These are phyloP conservation scores for Epinephelus fuscoguttatus DNA, from an alignment of 2,113 vertebrate genomes.

Conservation along the genomic window DNA sequence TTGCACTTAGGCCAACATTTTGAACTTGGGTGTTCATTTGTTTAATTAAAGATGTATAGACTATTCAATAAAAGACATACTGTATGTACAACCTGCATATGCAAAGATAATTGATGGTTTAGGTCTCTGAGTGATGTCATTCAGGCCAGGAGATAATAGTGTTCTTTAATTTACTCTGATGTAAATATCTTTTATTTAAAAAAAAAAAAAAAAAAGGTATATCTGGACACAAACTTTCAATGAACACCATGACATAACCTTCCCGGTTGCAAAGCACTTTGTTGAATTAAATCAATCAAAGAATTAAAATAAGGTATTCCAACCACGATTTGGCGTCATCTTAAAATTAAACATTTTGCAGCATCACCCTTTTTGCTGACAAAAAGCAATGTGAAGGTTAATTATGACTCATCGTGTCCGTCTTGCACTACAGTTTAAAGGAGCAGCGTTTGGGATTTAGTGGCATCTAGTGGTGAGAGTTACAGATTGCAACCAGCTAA, in stretches of 20 bases:
- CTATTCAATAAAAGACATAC: background rate
- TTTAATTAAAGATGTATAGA: slow-evolving; percentile 19
- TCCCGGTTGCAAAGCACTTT: slow-evolving; percentile 6
- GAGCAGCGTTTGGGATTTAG: no score
- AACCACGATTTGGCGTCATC: background rate
- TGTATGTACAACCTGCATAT: background rate
- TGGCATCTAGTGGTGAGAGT: no score
- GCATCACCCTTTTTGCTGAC: background rate
- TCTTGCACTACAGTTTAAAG: background rate
- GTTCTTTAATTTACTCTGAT: background rate
- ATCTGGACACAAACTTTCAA: background rate
- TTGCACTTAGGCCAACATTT: slow-evolving; percentile 20
- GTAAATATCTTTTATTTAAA: background rate
- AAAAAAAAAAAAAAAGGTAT: background rate
- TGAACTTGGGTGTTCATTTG: slow-evolving; percentile 10
- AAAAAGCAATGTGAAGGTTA: background rate
- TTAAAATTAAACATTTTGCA: background rate
- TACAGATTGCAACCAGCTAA: no score
- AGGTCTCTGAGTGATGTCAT: background rate
- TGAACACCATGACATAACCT: background rate
- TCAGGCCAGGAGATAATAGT: background rate
- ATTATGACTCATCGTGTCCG: background rate
- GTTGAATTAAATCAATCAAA: slow-evolving; percentile 26
- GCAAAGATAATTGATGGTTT: slow-evolving; percentile 3
- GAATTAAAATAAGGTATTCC: background rate